Percentiles rank a stretch among this genome's conserved stretches.
Evolutionary conservation across 2,113 vertebrate genomes (phyloP).

Genomic region (Lophotis ruficrista): DNA sequence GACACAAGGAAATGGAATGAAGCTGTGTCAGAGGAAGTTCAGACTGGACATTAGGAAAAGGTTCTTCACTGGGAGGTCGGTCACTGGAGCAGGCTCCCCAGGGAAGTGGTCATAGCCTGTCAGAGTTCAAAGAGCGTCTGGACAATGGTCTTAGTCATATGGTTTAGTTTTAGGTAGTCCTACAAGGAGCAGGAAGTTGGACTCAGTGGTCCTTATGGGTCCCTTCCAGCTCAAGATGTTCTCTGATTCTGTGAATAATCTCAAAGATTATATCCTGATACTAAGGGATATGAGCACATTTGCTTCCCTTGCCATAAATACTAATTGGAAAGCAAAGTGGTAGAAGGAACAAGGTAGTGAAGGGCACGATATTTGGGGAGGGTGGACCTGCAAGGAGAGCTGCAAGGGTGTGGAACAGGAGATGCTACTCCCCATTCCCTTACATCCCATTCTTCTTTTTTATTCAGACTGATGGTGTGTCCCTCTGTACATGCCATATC

Average conservation of each 20-base stretch:
- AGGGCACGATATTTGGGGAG: background rate
- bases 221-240: fast-evolving
- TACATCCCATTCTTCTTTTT: background rate
- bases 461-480: background rate
- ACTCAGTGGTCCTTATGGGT: background rate
- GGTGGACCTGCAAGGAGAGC: background rate
- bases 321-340: background rate
- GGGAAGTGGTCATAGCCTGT: background rate
- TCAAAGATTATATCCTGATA: background rate
- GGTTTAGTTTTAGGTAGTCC: background rate
- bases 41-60: background rate
- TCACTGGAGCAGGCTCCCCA: background rate
- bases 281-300: background rate
- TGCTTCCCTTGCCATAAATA: background rate
- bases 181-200: fast-evolving
- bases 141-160: background rate
- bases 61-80: background rate
- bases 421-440: background rate
- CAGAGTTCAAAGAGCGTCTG: background rate
- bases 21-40: background rate
- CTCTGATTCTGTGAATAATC: background rate
- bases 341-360: background rate
- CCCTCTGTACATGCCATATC: fast-evolving
- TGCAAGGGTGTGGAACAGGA: background rate
- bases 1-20: background rate